phyloP scores from a whole-genome alignment of 2,797 vertebrate species.

The Argentina silus region DNA sequence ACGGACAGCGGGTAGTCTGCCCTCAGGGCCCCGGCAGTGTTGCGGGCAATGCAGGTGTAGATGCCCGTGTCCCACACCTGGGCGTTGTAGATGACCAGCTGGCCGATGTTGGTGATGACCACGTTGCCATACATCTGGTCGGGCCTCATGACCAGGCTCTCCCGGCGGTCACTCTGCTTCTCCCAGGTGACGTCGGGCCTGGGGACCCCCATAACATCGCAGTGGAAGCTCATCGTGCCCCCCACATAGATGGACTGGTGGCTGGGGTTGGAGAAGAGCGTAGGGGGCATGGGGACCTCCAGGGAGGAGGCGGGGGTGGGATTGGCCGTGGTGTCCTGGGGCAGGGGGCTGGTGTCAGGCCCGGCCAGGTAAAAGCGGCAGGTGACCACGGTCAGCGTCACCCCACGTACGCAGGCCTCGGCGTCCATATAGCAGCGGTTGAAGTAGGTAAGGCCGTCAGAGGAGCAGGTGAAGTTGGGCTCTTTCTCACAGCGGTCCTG shows the following conservation, averaged over 20 bases:
- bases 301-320: constrained; percentile 81
- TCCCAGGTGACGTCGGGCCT: constrained; percentile 94
- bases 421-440: constrained; percentile 99
- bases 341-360: constrained; percentile 85
- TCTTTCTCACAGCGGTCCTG: constrained; percentile 95
- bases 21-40: constrained; percentile 84
- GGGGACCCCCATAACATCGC: constrained; percentile 87
- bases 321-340: constrained; percentile 83
- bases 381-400: constrained; percentile 83
- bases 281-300: constrained; percentile 80
- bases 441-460: constrained; percentile 96
- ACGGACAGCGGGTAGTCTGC: constrained; percentile 94
- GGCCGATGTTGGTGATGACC: constrained; percentile 96
- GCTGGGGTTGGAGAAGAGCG: constrained; percentile 89
- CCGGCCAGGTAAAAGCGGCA: constrained; percentile 91
- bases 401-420: constrained; percentile 90
- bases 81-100: constrained; percentile 95
- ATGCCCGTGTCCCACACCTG: constrained; percentile 90
- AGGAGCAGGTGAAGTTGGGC: constrained; percentile 95
- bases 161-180: constrained; percentile 87
- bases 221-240: constrained; percentile 93
- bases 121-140: constrained; percentile 98
- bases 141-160: constrained; percentile 90
- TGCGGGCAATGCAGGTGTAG: constrained; percentile 92
- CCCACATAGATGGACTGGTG: constrained; percentile 88